These are phyloP conservation scores for Sebastes taczanowskii DNA, from an alignment of 2,797 vertebrate species.

Conservation along the genomic window DNA sequence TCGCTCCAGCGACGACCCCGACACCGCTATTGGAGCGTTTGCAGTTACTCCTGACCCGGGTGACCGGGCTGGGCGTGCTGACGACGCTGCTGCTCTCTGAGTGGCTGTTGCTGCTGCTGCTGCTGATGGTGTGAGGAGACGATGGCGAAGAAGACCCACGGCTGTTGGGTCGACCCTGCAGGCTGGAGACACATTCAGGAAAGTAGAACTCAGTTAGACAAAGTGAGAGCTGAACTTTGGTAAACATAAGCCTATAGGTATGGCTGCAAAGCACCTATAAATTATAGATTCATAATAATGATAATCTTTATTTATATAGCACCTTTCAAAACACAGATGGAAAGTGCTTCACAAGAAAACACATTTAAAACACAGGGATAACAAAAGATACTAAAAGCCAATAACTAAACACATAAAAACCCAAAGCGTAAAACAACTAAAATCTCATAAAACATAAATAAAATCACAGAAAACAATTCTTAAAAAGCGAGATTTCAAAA, in stretches of 20 bases:
- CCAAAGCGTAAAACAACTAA: fast-evolving
- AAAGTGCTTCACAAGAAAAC: no score
- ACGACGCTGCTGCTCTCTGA: conserved; percentile 83
- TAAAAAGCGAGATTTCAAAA: no score
- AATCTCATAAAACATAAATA: no score
- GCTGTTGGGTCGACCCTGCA: conserved; percentile 56
- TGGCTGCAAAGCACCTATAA: no score
- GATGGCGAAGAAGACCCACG: conserved; percentile 66
- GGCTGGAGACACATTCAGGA: conserved; percentile 73
- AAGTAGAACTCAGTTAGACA: not conserved
- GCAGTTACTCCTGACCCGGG: conserved; percentile 77
- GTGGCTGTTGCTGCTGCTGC: conserved; percentile 79
- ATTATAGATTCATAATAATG: no score
- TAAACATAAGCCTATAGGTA: no score
- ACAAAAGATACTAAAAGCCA: no score
- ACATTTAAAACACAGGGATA: no score
- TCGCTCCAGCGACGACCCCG: not conserved
- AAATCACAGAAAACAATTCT: no score
- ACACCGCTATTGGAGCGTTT: conserved; percentile 59
- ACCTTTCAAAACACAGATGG: no score
- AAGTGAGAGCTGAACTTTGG: not conserved
- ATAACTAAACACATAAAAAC: no score
- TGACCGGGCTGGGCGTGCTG: conserved; percentile 84
- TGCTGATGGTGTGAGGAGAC: conserved; percentile 75
- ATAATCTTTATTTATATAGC: no score